Conservation (phyloP, 2,113 vertebrate species). For the Seriola rivoliana region DNA sequence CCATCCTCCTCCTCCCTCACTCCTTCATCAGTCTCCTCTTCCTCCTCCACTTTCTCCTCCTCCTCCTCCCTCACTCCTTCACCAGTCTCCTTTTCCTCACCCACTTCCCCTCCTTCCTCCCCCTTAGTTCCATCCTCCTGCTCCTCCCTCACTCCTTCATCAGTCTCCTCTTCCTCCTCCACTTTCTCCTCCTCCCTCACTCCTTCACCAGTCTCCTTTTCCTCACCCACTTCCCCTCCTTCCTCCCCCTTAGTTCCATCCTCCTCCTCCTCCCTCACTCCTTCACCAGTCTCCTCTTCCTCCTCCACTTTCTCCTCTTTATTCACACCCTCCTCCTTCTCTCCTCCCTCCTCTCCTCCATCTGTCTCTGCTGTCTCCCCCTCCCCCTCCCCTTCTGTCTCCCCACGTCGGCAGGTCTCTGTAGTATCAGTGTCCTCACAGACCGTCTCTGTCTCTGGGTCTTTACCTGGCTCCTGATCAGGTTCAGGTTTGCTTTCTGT, state of each 20-base stretch:
- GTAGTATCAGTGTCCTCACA: not conserved
- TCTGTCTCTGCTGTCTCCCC: not conserved
- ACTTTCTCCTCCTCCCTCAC: not conserved
- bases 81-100: not conserved
- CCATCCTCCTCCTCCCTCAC: not conserved
- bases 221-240: not conserved
- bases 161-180: not conserved
- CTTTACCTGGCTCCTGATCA: not conserved
- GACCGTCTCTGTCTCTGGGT: not conserved
- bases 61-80: not conserved
- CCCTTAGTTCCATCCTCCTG: too few species aligned
- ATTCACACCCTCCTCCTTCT: too few species aligned
- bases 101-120: not conserved
- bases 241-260: not conserved
- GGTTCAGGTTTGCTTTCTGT: not conserved
- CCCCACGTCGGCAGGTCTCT: conserved; percentile 31
- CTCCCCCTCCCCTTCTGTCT: not conserved
- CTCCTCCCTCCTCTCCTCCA: not conserved
- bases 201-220: not conserved
- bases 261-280: not conserved
- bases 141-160: too few species aligned
- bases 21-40: not conserved
- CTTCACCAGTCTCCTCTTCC: too few species aligned
- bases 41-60: not conserved
- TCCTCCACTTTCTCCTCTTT: not conserved